Base-by-base conservation (phyloP, 2,797 vertebrate species). In the Hirundo rustica region DNA sequence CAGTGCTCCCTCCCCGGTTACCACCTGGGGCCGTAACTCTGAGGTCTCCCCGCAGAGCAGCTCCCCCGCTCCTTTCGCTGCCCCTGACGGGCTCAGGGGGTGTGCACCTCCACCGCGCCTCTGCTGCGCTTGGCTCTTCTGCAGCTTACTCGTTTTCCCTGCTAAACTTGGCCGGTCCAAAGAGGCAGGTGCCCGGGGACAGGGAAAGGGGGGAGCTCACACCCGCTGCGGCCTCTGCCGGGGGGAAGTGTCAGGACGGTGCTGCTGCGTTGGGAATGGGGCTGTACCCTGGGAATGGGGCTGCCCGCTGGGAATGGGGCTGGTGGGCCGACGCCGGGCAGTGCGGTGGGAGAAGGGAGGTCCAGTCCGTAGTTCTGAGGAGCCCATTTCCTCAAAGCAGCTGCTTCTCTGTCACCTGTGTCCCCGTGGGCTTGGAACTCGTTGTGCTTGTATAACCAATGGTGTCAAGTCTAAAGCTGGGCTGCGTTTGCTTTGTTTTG, bases 361-460 rank as follows among this genome's bases (percentile, higher is more conserved):
- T 19, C 2, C 55, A 21, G 57, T 32, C 50, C 1, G 10, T 7
- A 12, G 25, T 9, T 51, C 4, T 1, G 27, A 21, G 34, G 13
- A 60, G 16, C 26, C 12, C 12, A 12, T 29, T 50, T 34, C 27
- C 10, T 47, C 48, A 13, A 5, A 19, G 26, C 21, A 9, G 34
- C 32, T 16, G 17, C 48, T 45, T 9, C 32, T 17, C 32, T 48
- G 57, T 36, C 27, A 7, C 19, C 11, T 30, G 3, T 12, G 45
- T 25, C 17, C 16, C 12, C 3, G 4, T 55, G 22, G 22, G 22
- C 22, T 68, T 13, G 1, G 6, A 29, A 7, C 22, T 25, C 6
- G 5, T 36, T 36, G 3, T 25, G 5, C 25, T n/a, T 47, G 44
- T 54, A 26, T 62, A 76, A 29, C 7, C 20, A 11, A 5, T 9